Base-by-base conservation (phyloP, 2,888 invertebrate species). In the Mystacides longicornis region DNA sequence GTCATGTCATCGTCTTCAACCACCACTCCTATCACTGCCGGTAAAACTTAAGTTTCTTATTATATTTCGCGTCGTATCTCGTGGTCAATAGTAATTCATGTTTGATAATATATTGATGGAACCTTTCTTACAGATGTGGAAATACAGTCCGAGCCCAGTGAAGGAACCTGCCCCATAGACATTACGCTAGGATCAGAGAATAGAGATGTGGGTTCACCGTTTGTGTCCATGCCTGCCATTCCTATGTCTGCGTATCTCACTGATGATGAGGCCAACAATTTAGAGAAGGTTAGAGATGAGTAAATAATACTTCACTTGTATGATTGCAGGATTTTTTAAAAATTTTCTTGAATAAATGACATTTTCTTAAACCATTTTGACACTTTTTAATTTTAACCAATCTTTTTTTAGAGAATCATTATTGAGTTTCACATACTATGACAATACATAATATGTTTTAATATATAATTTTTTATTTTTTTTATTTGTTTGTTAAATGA, bases 271-370 rank as follows among this genome's bases (percentile, higher is more conserved):
- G 75, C 77, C 48, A 80, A 81, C 65, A 79, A 81, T 50, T 67
- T 82, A 60, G 84, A 82, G 64, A 83, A 82, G 78, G 83, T 82
- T 27, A 11, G 22, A 37, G 16, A 37, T 31, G n/a, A n/a, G n/a
- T n/a, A n/a, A n/a, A n/a, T n/a, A n/a, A n/a, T n/a, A n/a, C n/a
- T n/a, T n/a, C n/a, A n/a, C n/a, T n/a, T n/a, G n/a, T n/a, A n/a
- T n/a, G n/a, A n/a, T n/a, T n/a, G n/a, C n/a, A n/a, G n/a, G n/a
- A n/a, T n/a, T n/a, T n/a, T n/a, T n/a, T n/a, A n/a, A n/a, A n/a
- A n/a, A n/a, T n/a, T n/a, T n/a, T n/a, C n/a, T n/a, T n/a, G n/a
- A n/a, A n/a, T n/a, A n/a, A n/a, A n/a, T n/a, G n/a, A n/a, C n/a
- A n/a, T n/a, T n/a, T n/a, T n/a, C n/a, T n/a, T n/a, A n/a, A n/a